phyloP scores from a whole-genome alignment of 2,797 vertebrate species.

The Steatocranus sp. region DNA sequence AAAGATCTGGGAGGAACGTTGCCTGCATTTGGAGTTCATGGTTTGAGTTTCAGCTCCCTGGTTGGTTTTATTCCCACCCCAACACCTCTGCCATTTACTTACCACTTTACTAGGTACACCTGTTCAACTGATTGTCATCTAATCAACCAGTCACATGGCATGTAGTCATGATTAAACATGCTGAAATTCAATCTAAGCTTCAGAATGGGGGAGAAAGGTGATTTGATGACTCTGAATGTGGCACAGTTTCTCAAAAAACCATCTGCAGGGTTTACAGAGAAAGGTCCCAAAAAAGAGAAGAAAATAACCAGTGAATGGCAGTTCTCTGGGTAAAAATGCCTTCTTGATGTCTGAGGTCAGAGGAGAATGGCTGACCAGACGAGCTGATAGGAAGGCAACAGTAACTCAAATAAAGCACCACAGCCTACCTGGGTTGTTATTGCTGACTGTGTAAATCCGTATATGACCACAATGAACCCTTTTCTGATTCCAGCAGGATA shows the following conservation, averaged over 20 bases:
- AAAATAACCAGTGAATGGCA: not conserved
- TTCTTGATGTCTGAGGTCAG: not conserved
- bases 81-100: not conserved
- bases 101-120: not conserved
- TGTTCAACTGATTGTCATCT: not conserved
- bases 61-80: not conserved
- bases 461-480: not conserved
- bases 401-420: not conserved
- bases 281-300: not conserved
- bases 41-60: not conserved
- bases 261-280: not conserved
- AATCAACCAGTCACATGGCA: not conserved
- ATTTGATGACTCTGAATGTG: not conserved
- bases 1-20: constrained; percentile 9
- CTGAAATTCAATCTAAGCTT: not conserved
- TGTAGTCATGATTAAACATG: not conserved
- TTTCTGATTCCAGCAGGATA: not conserved
- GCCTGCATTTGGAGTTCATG: constrained; percentile 10
- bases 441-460: not conserved
- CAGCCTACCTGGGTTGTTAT: not conserved
- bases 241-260: not conserved
- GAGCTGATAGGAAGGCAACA: not conserved
- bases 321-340: not conserved
- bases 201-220: not conserved
- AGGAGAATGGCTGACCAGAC: not conserved